These are phyloP conservation scores for Clamator glandarius DNA, from an alignment of 2,797 vertebrate species.

Conservation along the genomic window DNA sequence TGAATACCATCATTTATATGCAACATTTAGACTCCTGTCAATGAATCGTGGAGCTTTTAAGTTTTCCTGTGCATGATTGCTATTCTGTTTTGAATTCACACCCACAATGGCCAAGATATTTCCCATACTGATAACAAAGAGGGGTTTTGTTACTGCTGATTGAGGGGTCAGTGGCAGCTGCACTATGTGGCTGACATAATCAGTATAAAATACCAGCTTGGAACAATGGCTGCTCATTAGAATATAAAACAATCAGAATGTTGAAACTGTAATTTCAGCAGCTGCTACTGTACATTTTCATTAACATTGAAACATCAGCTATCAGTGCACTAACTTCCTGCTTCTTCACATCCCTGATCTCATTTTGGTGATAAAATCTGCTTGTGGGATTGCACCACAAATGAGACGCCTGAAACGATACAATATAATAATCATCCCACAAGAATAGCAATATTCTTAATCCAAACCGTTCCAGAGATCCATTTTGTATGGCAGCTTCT, in stretches of 20 bases:
- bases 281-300: constrained; percentile 55
- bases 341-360: neutral
- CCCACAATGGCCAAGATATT: constrained; percentile 56
- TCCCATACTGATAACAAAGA: constrained; percentile 71
- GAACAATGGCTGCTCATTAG: constrained; percentile 61
- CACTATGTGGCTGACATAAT: constrained; percentile 41
- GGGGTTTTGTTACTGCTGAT: constrained; percentile 60
- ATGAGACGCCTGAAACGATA: neutral
- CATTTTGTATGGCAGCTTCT: neutral
- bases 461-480: neutral
- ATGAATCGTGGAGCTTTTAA: constrained; percentile 3
- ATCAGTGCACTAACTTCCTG: neutral
- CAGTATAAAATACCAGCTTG: constrained; percentile 38
- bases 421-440: neutral
- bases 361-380: neutral
- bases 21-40: neutral
- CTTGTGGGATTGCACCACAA: neutral
- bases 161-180: constrained; percentile 68
- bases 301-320: neutral
- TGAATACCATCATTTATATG: neutral
- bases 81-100: constrained; percentile 60
- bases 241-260: constrained; percentile 53
- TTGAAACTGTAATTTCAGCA: constrained; percentile 52
- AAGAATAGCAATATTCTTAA: neutral
- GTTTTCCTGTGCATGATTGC: constrained; percentile 28